Base-by-base conservation (phyloP, 2,113 vertebrate genomes). In the Gymnogyps californianus region DNA sequence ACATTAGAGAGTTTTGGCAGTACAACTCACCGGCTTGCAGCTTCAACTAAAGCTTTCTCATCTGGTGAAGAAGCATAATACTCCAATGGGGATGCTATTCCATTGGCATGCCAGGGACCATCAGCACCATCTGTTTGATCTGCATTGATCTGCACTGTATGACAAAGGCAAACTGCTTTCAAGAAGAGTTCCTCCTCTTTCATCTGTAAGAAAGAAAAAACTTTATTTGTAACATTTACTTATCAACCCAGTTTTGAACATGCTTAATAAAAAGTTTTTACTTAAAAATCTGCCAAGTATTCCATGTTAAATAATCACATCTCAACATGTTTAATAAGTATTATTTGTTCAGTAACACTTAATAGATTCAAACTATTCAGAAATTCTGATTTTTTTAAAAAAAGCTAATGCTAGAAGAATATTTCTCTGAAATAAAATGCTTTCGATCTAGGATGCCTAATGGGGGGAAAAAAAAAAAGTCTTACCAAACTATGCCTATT, bases 31-130 rank as follows among this genome's bases (percentile, higher is more conserved):
- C 99, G 99, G 96, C 99, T 99, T 16, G 99, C 98, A 91, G 99
- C 99, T 98, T 99, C 99, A 47, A 99, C 99, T 31, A 99, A 98
- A 83, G 99, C 99, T 85, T 99, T 99, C 98, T 99, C 99, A 89
- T 99, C 99, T 9, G 99, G 99, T 1, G 99, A 99, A 14, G 99
- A 99, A 69, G 99, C 99, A 12, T 99, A 99, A 95, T 99, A 99
- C 57, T 99, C 99, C 98, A 99, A 95, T 5, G 98, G 97, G 59
- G 96, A 94, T 1, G 98, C 94, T 65, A 98, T 97, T 47, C 99
- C 99, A 32, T 98, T 99, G 61, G 98, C 94, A 3, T 98, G 98
- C 92, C 98, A 98, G 83, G 99, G 98, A 4, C 98, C 98, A 91
- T 99, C 99, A 12, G 95, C 89, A 64, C 98, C 96, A 82, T 99